A percentile compares a stretch with the other conserved stretches of the same genome.
Conservation (phyloP, 1,140 invertebrate species). For the Anagrus nilaparvatae region DNA sequence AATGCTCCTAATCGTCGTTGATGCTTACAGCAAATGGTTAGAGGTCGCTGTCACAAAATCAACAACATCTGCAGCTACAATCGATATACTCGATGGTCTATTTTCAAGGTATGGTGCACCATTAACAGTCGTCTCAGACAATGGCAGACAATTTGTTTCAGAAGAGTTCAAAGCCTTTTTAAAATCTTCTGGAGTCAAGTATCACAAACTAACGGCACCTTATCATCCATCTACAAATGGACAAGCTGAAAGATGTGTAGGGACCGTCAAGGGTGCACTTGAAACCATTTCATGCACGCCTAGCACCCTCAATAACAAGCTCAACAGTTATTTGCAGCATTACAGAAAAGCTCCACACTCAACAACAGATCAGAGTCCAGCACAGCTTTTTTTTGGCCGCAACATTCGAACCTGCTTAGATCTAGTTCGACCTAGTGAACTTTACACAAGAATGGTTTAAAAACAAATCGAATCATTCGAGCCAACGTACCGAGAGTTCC, state of each 20-base stretch:
- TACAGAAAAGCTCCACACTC: no score
- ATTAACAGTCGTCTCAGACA: conserved; percentile 18
- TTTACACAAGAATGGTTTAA: not conserved
- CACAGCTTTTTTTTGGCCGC: no score
- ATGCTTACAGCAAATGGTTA: no score
- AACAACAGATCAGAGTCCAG: no score
- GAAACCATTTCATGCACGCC: conserved; percentile 8
- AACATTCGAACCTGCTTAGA: conserved; percentile 8
- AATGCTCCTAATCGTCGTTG: no score
- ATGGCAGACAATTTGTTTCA: conserved; percentile 19
- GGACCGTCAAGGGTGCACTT: conserved; percentile 21
- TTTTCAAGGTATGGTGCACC: conserved; percentile 18
- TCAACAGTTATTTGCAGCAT: no score
- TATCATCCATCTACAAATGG: no score
- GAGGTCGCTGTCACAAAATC: not conserved
- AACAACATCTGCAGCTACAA: conserved; percentile 10
- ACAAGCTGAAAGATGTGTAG: no score
- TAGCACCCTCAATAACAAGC: no score
- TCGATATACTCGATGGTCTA: conserved; percentile 12
- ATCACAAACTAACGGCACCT: no score
- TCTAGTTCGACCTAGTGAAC: conserved; percentile 2
- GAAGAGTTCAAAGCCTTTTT: conserved; percentile 22
- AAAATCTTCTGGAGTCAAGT: conserved; percentile 20
- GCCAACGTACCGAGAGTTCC: no score
- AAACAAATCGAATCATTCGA: no score